Conservation (phyloP, 2,797 vertebrate genomes). For the Chelmon rostratus region DNA sequence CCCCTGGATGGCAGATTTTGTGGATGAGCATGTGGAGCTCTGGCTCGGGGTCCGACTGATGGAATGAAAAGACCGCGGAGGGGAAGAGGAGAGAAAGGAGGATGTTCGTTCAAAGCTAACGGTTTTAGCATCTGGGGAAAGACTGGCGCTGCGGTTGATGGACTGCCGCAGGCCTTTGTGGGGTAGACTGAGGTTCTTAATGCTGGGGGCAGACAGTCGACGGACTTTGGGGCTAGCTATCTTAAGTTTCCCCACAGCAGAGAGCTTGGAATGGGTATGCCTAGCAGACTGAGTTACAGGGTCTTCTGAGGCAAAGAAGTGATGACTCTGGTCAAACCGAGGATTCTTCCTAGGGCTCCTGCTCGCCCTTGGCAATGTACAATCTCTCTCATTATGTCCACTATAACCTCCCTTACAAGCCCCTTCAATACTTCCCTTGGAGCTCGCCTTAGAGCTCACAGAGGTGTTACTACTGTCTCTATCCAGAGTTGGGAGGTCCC, state of each 20-base stretch:
- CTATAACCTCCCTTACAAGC: conserved; percentile 69
- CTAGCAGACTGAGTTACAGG: conserved; percentile 81
- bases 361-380: conserved; percentile 89
- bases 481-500: conserved; percentile 89
- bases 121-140: conserved; percentile 89
- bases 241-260: conserved; percentile 93
- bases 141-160: conserved; percentile 89
- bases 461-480: conserved; percentile 89
- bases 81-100: conserved; percentile 74
- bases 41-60: conserved; percentile 90
- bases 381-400: conserved; percentile 83
- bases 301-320: conserved; percentile 72
- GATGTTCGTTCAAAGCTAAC: conserved; percentile 72
- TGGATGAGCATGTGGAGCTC: conserved; percentile 88
- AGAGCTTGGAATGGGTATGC: conserved; percentile 89
- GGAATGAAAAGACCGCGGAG: conserved; percentile 91
- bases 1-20: conserved; percentile 89
- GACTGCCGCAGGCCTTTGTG: conserved; percentile 91
- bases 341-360: conserved; percentile 88
- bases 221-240: conserved; percentile 91
- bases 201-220: conserved; percentile 89
- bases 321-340: conserved; percentile 80
- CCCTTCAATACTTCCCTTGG: conserved; percentile 78
- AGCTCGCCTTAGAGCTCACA: conserved; percentile 84
- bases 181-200: conserved; percentile 91